Evolutionary conservation across 2,113 vertebrate species (phyloP).

Genomic region (Isurus oxyrinchus): DNA sequence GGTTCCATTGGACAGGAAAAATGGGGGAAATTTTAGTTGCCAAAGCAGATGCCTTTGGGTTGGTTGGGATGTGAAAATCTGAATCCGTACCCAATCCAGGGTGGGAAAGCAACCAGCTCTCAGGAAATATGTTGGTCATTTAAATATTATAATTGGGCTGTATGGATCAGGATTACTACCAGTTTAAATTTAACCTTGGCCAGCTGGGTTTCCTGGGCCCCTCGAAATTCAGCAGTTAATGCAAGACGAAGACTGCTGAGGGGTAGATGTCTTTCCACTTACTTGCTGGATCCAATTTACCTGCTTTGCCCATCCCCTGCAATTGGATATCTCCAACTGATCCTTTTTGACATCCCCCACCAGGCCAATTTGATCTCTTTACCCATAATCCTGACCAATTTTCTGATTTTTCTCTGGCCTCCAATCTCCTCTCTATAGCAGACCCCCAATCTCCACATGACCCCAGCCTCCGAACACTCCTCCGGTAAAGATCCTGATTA

Average conservation of each 20-base stretch:
- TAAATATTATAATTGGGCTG: neutral
- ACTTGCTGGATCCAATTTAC: too few species aligned
- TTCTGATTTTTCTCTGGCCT: too few species aligned
- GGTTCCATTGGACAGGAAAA: neutral
- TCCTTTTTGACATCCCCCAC: neutral
- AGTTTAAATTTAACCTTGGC: neutral
- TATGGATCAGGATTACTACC: neutral
- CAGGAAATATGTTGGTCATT: neutral
- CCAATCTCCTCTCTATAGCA: neutral
- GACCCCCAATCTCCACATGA: neutral
- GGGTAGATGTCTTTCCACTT: too few species aligned
- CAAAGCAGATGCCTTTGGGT: neutral
- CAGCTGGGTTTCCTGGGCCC: too few species aligned
- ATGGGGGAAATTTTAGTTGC: neutral
- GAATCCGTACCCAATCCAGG: neutral
- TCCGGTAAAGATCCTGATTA: neutral
- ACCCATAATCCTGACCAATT: neutral
- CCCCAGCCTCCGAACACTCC: neutral
- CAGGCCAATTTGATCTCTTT: neutral
- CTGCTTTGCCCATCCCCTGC: too few species aligned
- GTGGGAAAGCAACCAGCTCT: neutral
- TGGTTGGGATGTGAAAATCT: neutral
- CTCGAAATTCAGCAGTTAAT: too few species aligned
- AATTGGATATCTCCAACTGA: neutral
- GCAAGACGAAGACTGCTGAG: too few species aligned